Base-by-base conservation (phyloP, 2,888 invertebrate genomes). In the Chrysina gloriosa region DNA sequence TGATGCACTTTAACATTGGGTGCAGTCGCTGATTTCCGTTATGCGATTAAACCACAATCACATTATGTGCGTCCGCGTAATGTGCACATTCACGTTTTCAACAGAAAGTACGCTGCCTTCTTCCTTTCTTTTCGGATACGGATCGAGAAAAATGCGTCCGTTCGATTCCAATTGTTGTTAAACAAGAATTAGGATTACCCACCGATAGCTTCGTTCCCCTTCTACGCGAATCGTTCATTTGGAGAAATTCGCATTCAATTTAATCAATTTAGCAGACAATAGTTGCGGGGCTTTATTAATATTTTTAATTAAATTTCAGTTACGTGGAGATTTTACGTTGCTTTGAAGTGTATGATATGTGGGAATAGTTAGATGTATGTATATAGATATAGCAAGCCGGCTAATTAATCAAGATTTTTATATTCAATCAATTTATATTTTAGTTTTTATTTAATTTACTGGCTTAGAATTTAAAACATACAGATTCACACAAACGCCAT, bases 21-120 rank as follows among this genome's bases (percentile, higher is more conserved):
- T 77, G 79, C 82, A 82, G 79, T 79, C 78, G 74, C 69, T 76
- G 78, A 79, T 81, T 80, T 78, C 80, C 80, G 80, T 81, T 81
- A 82, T 81, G 76, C 80, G 82, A 82, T 82, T 82, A 81, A 48
- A 82, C 81, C 82, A 77, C 81, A 82, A 82, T 82, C 82, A 78
- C 78, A 80, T 82, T 82, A 82, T 81, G 76, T 76, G 72, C 77
- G 79, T 77, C 73, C 74, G 70, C 70, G 58, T 25, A 65, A 45
- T 42, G 25, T 39, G 39, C 29, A 21, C 23, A 7, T 39, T 11
- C 25, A 23, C 16, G 50, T 23, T 50, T 9, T 23, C 2, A 39
- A 58, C 36, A 58, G 42, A 58, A 58, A 34, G 48, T 31, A 19
- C 34, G 36, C 27, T 23, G 31, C 27, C 39, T 29, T 47, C 5